phyloP scores from a whole-genome alignment of 2,888 invertebrate genomes.

The Rotaria macrura region DNA sequence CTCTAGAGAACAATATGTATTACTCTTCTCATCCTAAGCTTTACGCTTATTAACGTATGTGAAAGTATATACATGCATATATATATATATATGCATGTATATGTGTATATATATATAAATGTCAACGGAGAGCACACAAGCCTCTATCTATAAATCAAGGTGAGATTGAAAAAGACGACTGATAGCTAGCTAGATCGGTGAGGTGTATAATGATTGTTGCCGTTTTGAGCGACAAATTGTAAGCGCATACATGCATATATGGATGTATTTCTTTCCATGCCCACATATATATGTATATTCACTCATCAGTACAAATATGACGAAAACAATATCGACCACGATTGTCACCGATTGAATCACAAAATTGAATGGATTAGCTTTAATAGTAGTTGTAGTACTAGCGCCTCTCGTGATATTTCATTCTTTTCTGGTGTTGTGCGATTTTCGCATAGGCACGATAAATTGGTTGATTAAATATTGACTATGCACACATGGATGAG shows the following conservation, averaged over 20 bases:
- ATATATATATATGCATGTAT: neutral
- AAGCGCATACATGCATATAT: neutral
- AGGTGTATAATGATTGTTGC: neutral
- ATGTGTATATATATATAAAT: neutral
- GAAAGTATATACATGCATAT: neutral
- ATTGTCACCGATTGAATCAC: neutral
- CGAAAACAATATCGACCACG: neutral
- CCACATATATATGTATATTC: too few relatives aligned
- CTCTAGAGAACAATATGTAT: neutral
- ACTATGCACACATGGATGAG: neutral
- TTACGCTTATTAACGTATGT: neutral
- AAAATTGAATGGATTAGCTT: neutral
- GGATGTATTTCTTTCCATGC: neutral
- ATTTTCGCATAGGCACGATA: neutral
- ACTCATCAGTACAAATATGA: too few relatives aligned
- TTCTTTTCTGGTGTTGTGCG: neutral
- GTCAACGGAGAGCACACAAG: neutral
- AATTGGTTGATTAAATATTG: constrained; percentile 15
- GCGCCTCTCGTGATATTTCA: neutral
- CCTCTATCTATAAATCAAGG: neutral
- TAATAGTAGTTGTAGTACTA: neutral
- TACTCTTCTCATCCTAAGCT: neutral
- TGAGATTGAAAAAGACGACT: neutral
- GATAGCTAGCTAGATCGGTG: neutral
- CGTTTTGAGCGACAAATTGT: constrained; percentile 3